Base-by-base conservation (phyloP, 2,888 invertebrate species). In the Orthosia cruda region DNA sequence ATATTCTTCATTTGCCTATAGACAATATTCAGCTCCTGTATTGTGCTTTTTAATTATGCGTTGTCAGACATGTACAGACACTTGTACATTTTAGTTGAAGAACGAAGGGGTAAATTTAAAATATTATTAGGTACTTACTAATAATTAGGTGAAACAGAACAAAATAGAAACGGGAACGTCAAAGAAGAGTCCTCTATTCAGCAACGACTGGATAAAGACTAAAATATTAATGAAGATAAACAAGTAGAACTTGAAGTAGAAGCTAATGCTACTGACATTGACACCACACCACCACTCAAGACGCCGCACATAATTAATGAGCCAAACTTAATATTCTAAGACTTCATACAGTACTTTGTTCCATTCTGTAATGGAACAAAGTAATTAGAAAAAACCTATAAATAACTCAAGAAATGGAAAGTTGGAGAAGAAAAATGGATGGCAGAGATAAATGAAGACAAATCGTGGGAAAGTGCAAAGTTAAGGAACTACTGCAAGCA, bases 371-470 rank as follows among this genome's bases (percentile, higher is more conserved):
- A 72, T 50, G 57, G 57, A 49, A 70, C 52, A 64, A 32, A 57
- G 32, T 74, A 81, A 84, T 85, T 77, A 78, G 61, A 81, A 73
- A 64, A 75, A 81, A 73, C 55, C 65, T 61, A 80, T 59, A 72
- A 70, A 80, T 71, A 78, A 68, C 70, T 70, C 74, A 64, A 79
- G 70, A 74, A 86, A 84, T 81, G 65, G 45, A 73, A 86, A 84
- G 49, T 73, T 76, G 62, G 50, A 64, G 61, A 77, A 77, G 71
- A 74, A 83, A 75, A 86, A 76, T 74, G 76, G 75, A 67, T 74
- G 81, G 73, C 81, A 71, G 58, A 81, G 79, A 86, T 70, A 64
- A 79, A 86, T 81, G 81, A 80, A 71, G 85, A 84, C 64, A 73
- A 68, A 84, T 70, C 62, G 71, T 47, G 57, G 66, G 57, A 74